Evolutionary conservation across 2,113 vertebrate genomes (phyloP).

Genomic region (Eulemur macaco): DNA sequence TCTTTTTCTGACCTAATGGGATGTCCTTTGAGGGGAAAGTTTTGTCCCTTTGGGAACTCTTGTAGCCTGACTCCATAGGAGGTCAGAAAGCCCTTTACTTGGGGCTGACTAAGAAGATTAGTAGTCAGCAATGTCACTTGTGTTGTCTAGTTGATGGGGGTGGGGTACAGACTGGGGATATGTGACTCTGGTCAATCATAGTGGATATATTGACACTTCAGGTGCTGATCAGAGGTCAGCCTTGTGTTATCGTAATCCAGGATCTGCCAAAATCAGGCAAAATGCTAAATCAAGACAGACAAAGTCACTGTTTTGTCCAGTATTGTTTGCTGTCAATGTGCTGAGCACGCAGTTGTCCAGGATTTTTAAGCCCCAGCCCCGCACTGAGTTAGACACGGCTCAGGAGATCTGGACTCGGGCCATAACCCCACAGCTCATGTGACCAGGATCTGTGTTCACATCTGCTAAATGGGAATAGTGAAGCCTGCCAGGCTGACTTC

Average conservation of each 20-base stretch:
- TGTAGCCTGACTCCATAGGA: not conserved
- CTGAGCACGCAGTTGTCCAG: not conserved
- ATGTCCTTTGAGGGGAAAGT: not conserved
- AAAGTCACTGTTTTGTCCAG: not conserved
- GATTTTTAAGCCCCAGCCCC: not conserved
- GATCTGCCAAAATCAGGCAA: not conserved
- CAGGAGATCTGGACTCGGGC: not conserved
- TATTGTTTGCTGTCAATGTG: not conserved
- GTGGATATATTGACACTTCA: not conserved
- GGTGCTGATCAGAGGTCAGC: not conserved
- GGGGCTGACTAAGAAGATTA: not conserved
- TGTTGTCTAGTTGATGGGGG: not conserved
- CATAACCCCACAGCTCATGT: not conserved
- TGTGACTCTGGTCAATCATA: not conserved
- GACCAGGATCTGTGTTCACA: not conserved
- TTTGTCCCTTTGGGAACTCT: not conserved
- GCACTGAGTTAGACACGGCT: not conserved
- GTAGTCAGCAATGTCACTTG: not conserved
- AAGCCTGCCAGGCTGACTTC: not conserved
- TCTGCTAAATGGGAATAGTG: not conserved
- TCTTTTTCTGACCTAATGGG: not conserved
- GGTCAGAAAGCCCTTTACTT: not conserved
- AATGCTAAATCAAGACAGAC: not conserved
- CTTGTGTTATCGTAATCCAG: not conserved
- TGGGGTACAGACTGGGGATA: not conserved